Percentiles rank a stretch among this genome's conserved stretches.
Conservation (phyloP, 2,888 invertebrate species). For the Macrophya annulata region DNA sequence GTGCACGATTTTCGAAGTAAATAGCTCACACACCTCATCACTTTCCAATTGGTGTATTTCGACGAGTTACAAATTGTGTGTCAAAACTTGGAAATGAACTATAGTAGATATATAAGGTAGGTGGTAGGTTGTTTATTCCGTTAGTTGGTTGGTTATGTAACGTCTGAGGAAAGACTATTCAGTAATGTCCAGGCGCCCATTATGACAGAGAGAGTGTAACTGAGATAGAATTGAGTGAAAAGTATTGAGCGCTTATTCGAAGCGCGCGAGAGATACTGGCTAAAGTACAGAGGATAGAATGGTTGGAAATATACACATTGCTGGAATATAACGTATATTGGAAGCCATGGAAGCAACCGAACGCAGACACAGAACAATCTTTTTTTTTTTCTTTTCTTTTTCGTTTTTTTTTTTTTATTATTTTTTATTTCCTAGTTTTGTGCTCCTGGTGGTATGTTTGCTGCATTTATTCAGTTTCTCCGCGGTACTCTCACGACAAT, state of each 20-base stretch:
- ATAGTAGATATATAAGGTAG: neutral
- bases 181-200: neutral
- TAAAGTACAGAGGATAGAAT: constrained; percentile 21
- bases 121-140: neutral
- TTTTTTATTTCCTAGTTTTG: constrained; percentile 12
- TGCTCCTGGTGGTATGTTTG: constrained; percentile 38
- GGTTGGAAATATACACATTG: constrained; percentile 32
- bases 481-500: constrained; percentile 52
- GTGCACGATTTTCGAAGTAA: neutral
- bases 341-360: constrained; percentile 33
- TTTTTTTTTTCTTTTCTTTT: too few relatives aligned
- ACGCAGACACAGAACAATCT: constrained; percentile 28
- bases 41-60: constrained; percentile 28
- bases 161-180: neutral
- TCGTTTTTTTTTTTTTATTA: neutral
- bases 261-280: constrained; percentile 23
- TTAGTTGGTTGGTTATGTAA: neutral
- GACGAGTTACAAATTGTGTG: constrained; percentile 10
- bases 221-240: constrained; percentile 23
- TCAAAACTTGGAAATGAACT: neutral
- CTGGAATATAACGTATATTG: constrained; percentile 22
- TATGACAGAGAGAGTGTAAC: neutral
- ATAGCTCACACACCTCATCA: neutral
- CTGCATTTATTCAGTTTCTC: constrained; percentile 56
- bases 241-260: constrained; percentile 29